Evolutionary conservation across 1,140 invertebrate genomes (phyloP).

Genomic region (Pseudobourletiella spinata): DNA sequence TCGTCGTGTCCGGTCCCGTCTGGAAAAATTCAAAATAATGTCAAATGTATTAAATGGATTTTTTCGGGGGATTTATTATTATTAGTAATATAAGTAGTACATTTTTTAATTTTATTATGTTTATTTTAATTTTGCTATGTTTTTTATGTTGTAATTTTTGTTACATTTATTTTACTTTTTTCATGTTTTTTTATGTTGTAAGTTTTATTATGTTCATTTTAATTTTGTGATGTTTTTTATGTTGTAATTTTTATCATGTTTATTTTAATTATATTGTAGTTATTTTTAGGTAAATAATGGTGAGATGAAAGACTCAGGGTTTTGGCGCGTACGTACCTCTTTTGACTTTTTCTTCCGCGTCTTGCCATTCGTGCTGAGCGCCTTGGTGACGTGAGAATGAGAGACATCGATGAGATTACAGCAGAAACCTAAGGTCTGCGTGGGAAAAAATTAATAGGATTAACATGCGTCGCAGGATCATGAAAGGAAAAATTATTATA

Average conservation of each 20-base stretch:
- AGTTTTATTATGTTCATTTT: neutral
- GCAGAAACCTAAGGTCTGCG: constrained; percentile 13
- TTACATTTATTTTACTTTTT: neutral
- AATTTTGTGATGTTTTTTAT: neutral
- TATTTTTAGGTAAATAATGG: too few relatives aligned
- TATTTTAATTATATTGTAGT: neutral
- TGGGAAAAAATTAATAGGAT: neutral
- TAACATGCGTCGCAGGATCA: neutral
- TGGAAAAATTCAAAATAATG: neutral
- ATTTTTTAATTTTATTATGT: neutral
- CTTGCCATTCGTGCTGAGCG: neutral
- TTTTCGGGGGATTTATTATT: neutral
- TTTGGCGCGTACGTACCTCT: constrained; percentile 1
- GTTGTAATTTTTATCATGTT: neutral
- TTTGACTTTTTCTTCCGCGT: constrained; percentile 14
- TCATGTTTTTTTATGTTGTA: neutral
- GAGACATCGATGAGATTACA: constrained; percentile 19
- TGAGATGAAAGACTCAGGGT: neutral
- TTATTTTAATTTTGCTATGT: neutral
- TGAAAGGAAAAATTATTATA: neutral
- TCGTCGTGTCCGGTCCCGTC: neutral
- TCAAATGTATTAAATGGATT: neutral
- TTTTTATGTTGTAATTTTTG: neutral
- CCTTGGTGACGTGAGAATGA: constrained; percentile 7
- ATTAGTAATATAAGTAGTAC: neutral